phyloP scores from a whole-genome alignment of 30 jellyfish, hydroid and myxozoan species.

The Chironex yamaguchii region DNA sequence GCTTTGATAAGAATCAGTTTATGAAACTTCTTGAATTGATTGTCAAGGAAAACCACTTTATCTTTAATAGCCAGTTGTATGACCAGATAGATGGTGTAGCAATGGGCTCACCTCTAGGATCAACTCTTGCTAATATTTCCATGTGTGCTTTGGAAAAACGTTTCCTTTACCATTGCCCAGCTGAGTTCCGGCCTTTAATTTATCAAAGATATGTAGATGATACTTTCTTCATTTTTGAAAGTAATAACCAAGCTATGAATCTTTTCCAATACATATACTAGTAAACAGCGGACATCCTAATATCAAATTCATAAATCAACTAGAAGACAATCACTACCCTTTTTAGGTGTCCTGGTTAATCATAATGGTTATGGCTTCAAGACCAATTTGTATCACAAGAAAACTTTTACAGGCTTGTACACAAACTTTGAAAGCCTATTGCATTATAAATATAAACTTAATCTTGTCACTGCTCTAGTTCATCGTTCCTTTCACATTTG shows the following conservation, averaged over 20 bases:
- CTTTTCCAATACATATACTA: background rate
- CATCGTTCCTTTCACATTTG: too few relatives aligned
- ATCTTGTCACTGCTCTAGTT: background rate
- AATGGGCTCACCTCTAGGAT: slow-evolving; percentile 74
- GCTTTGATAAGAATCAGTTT: slow-evolving; percentile 3
- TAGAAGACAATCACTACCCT: slow-evolving; percentile 10
- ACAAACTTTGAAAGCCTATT: slow-evolving; percentile 17
- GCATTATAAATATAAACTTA: background rate
- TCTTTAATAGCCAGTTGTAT: slow-evolving; percentile 17
- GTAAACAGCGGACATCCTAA: slow-evolving; percentile 33
- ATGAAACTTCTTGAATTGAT: slow-evolving; percentile 12
- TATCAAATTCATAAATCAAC: slow-evolving; percentile 26
- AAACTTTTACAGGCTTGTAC: slow-evolving; percentile 18
- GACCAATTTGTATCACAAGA: slow-evolving; percentile 4
- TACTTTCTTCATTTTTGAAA: slow-evolving; percentile 14
- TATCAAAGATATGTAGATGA: slow-evolving; percentile 64
- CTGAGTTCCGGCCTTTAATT: slow-evolving; percentile 31
- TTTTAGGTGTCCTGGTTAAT: slow-evolving; percentile 7
- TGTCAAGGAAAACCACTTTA: slow-evolving; percentile 17
- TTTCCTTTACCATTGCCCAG: slow-evolving; percentile 13
- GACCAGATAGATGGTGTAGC: slow-evolving; percentile 68
- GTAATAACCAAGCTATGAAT: background rate
- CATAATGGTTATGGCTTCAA: background rate
- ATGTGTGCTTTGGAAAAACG: slow-evolving; percentile 47
- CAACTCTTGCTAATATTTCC: too few relatives aligned